Evolutionary conservation across 1,140 invertebrate species (phyloP).

Genomic region (Ostrea denselamellosa): DNA sequence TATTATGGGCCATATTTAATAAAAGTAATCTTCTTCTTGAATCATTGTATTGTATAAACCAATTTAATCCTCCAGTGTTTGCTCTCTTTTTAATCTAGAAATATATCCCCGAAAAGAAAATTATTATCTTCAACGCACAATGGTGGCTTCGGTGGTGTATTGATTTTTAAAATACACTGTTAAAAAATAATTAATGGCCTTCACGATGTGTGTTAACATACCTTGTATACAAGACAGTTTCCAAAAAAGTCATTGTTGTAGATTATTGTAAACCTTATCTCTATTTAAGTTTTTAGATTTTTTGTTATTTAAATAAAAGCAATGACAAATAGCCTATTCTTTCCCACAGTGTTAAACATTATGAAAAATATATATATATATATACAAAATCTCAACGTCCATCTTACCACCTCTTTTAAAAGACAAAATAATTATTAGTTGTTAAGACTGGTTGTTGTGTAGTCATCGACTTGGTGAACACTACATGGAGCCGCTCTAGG

Average conservation of each 20-base stretch:
- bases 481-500: no score
- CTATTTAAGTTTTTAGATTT: neutral
- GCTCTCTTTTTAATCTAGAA: conserved; percentile 17
- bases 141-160: neutral
- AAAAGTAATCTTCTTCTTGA: neutral
- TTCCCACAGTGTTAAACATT: neutral
- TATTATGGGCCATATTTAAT: no score
- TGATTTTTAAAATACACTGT: conserved; percentile 12
- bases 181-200: conserved; percentile 27
- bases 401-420: neutral
- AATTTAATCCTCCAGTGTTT: neutral
- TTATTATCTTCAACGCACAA: conserved; percentile 25
- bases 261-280: neutral
- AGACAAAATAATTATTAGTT: neutral
- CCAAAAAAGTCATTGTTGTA: neutral
- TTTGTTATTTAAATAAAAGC: neutral
- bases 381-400: neutral
- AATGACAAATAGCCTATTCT: neutral
- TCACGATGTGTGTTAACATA: neutral
- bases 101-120: neutral
- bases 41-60: neutral
- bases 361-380: neutral
- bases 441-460: neutral
- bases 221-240: neutral
- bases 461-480: no score